Percentiles rank a stretch among this genome's conserved stretches.
Evolutionary conservation across 30 jellyfish, hydroid and myxozoan genomes (phyloP).

Genomic region (Cassiopea andromeda): DNA sequence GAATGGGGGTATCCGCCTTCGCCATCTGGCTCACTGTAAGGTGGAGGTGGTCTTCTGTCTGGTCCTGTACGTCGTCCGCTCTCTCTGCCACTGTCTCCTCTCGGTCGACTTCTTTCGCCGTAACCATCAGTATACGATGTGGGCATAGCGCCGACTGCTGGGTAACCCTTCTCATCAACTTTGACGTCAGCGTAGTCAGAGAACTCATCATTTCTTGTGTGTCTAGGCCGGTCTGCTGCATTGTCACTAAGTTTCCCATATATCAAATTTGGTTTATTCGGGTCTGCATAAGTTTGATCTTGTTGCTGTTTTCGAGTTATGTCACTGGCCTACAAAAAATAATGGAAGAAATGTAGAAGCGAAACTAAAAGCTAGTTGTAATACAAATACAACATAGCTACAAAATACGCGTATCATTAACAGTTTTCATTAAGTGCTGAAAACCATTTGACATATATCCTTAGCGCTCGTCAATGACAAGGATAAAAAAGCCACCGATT

Average conservation of each 20-base stretch:
- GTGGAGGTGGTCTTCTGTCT: slow-evolving; percentile 67
- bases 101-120: slow-evolving; percentile 37
- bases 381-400: too few species aligned
- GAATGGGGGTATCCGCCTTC: slow-evolving; percentile 34
- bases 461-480: too few species aligned
- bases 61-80: slow-evolving; percentile 49
- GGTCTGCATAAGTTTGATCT: slow-evolving; percentile 54
- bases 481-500: too few species aligned
- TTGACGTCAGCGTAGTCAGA: slow-evolving; percentile 59
- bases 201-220: not conserved
- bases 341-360: not conserved
- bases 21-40: slow-evolving; percentile 15
- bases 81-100: slow-evolving; percentile 22
- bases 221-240: slow-evolving; percentile 36
- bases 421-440: too few species aligned
- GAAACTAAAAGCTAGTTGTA: too few species aligned
- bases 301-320: not conserved
- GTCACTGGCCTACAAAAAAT: slow-evolving; percentile 23
- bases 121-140: slow-evolving; percentile 61
- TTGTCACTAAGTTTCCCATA: slow-evolving; percentile 53
- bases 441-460: too few species aligned
- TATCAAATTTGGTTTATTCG: slow-evolving; percentile 10
- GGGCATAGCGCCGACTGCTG: slow-evolving; percentile 35
- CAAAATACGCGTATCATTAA: too few species aligned
- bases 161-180: slow-evolving; percentile 48